Base-by-base conservation (phyloP, 2,113 vertebrate species). In the Coregonus clupeaformis region DNA sequence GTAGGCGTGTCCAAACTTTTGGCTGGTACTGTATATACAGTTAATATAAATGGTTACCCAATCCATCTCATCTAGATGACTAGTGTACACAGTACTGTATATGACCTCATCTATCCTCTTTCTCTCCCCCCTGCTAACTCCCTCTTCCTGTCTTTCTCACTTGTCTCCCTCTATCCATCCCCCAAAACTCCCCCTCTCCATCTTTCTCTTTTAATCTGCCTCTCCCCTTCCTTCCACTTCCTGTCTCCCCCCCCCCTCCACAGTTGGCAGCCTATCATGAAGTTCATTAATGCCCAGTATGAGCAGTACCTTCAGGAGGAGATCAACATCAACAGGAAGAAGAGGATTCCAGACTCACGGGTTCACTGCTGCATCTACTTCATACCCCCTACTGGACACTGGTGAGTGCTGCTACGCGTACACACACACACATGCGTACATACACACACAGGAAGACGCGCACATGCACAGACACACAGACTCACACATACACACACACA, bases 311-410 rank as follows among this genome's bases (percentile, higher is more conserved):
- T 99, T 80, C 96, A 98, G 86, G 97, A 99, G 80, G 98, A 99
- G 70, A 94, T 98, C 84, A 96, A 96, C 90, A 96, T 99, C 42
- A 92, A 98, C 90, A 87, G 97, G 5, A 99, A 99, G 94, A 98
- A 95, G 80, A 94, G 94, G 74, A 99, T 99, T 87, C 97, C 96
- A 0, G 98, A 99, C 92, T 96, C 95, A 0, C 90, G 98, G 1
- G 96, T 99, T 25, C 98, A 99, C 91, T 99, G 98, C 90, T 99
- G 98, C 90, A 96, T 99, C 86, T 99, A 99, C 91, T 99, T 99
- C 91, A 99, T 99, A 80, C 96, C 98, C 0, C 95, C 98, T 80
- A 99, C 97, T 0, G 98, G 98, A 86, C 98, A 99, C 91, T 94
- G 96, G 98, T 99, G 89, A 9, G 95, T 20, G 20, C 49, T 13